Evolutionary conservation across 2,113 vertebrate species (phyloP).

Genomic region (Tragulus kanchil): DNA sequence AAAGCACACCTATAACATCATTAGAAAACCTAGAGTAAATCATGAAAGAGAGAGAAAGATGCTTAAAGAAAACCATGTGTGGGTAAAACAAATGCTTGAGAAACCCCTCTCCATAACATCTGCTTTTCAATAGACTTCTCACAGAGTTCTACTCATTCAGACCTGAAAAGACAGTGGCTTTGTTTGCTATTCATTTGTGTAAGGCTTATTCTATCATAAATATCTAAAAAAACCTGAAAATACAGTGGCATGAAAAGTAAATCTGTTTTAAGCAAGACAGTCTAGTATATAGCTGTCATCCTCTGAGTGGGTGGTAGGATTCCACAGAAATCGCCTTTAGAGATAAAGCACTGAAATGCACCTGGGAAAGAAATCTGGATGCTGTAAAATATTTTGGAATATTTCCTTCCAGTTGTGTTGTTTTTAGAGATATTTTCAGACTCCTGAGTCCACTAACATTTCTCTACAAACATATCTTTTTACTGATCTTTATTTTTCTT

Average conservation of each 20-base stretch:
- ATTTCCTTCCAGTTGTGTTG: neutral
- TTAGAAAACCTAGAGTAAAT: neutral
- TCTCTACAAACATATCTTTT: conserved; percentile 33
- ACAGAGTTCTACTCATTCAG: neutral
- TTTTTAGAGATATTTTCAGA: neutral
- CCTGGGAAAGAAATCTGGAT: neutral
- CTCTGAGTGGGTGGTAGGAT: neutral
- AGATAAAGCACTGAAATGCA: neutral
- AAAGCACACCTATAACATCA: neutral
- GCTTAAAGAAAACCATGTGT: neutral
- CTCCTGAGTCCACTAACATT: neutral
- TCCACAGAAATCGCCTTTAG: neutral
- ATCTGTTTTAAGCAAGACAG: neutral
- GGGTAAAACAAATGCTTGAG: rapidly evolving
- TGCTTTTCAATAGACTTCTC: neutral
- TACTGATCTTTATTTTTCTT: conserved; percentile 41
- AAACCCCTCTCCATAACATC: rapidly evolving
- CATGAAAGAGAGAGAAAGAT: neutral
- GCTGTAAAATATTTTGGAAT: neutral
- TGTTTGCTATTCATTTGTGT: neutral
- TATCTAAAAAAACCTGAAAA: neutral
- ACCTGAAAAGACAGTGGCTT: neutral
- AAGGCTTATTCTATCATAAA: neutral
- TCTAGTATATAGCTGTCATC: neutral
- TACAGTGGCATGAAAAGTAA: neutral